These are phyloP conservation scores for Ptychochromis oligacanthus DNA, from an alignment of 2,113 vertebrate genomes.

Conservation along the genomic window DNA sequence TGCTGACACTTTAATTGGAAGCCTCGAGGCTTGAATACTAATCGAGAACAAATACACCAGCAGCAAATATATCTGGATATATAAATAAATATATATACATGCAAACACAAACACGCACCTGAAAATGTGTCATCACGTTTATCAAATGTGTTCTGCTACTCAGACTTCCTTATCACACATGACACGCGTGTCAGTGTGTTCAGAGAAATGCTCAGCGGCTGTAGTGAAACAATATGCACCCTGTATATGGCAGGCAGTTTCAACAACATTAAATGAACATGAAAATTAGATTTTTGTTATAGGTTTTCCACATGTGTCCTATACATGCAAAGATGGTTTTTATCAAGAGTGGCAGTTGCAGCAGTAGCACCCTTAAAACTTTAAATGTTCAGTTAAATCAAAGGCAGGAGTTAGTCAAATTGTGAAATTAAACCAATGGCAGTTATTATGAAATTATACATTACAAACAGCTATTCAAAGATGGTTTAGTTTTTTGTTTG, in stretches of 20 bases:
- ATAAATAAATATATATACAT: too few species aligned
- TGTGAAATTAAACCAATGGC: not conserved
- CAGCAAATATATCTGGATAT: not conserved
- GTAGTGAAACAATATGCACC: too few species aligned
- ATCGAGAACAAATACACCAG: not conserved
- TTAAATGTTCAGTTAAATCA: not conserved
- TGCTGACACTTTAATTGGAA: constrained; percentile 53
- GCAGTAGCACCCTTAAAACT: not conserved
- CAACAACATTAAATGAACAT: not conserved
- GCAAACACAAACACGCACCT: not conserved
- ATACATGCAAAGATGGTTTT: not conserved
- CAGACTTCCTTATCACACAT: not conserved
- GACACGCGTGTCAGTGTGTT: not conserved
- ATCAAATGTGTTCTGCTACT: not conserved
- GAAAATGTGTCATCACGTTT: not conserved
- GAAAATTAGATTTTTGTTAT: not conserved
- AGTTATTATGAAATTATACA: not conserved
- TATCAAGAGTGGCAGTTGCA: not conserved
- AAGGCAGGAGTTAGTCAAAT: not conserved
- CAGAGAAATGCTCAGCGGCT: not conserved
- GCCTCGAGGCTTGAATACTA: constrained; percentile 39
- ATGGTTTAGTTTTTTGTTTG: too few species aligned
- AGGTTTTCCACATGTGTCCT: not conserved
- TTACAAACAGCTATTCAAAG: not conserved
- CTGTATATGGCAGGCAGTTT: not conserved